These are phyloP conservation scores for Anthopleura sola DNA, from an alignment of 64 coral and sea anemone genomes.

Conservation along the genomic window DNA sequence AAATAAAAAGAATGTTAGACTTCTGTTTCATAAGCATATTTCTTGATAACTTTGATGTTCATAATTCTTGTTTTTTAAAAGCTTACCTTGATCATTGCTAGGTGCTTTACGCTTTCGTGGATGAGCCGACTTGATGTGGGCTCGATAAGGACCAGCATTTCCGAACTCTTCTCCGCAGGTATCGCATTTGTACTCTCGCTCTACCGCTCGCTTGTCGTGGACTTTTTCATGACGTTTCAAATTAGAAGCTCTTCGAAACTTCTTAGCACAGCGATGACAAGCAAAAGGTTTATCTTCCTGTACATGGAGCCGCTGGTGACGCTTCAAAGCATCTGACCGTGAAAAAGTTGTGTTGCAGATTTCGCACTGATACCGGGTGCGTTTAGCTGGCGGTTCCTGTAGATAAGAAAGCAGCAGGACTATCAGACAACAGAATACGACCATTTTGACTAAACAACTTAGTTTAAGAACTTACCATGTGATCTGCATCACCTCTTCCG, in stretches of 20 bases:
- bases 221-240: slow-evolving; percentile 7
- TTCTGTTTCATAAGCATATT: background rate
- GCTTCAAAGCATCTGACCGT: background rate
- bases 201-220: too few relatives aligned
- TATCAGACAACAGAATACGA: background rate
- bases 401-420: background rate
- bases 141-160: too few relatives aligned
- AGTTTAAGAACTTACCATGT: background rate
- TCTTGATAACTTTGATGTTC: background rate
- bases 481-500: background rate
- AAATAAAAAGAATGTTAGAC: background rate
- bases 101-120: too few relatives aligned
- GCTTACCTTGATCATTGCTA: background rate
- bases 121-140: too few relatives aligned
- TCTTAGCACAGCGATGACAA: background rate
- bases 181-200: too few relatives aligned
- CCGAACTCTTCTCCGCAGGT: too few relatives aligned
- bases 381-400: background rate
- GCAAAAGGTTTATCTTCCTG: background rate
- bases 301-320: background rate
- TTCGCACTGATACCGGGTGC: background rate
- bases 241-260: background rate
- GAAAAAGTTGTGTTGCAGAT: background rate
- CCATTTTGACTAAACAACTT: background rate
- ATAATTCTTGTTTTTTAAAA: background rate